Evolutionary conservation across 2,113 vertebrate species (phyloP), one percentile per base, ranked within the genome.

Genomic region (Mastomys natalensis): DNA sequence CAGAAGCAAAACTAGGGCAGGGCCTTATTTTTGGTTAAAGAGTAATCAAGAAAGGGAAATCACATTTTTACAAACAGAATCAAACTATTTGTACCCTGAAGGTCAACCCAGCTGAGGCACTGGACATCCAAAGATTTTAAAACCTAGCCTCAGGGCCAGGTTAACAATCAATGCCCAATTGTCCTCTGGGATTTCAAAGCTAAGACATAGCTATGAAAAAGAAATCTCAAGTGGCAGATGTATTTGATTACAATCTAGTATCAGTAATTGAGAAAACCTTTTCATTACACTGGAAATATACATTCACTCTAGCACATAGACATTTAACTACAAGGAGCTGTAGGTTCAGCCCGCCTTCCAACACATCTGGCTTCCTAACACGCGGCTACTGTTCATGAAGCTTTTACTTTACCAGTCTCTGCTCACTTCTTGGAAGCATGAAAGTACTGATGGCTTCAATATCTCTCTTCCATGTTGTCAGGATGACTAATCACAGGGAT

Each of bases 241-340:
- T 90, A 85, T 93, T 95, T 92, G 51, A 86, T 96, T 97, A 93
- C 90, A 84, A 82, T 84, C 72, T 74, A 55, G 31, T 82, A 43
- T 37, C 43, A 31, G 24, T 48, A 60, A 72, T 78, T 94, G 34
- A 34, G 62, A 66, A 51, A 84, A 26, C 19, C 3, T 95, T 43
- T n/a, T 58, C 55, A 48, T 78, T 70, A 31, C 26, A 70, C 8
- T 31, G 90, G 55, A 78, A 84, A 66, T 45, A 72, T 62, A 37
- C 58, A 51, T 21, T 89, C 37, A 58, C 5, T 74, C 7, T 76
- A 40, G 51, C 92, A n/a, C 77, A 16, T 34, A 91, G 89, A 17
- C 90, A 78, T 16, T 72, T 55, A 31, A 11, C 31, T n/a, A 85
- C 8, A 64, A 45, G 73, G 1, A 70, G 37, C 12, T 66, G 68